Evolutionary conservation across 53 echinoderm and acorn worm species (phyloP).

Genomic region (Astropecten irregularis): DNA sequence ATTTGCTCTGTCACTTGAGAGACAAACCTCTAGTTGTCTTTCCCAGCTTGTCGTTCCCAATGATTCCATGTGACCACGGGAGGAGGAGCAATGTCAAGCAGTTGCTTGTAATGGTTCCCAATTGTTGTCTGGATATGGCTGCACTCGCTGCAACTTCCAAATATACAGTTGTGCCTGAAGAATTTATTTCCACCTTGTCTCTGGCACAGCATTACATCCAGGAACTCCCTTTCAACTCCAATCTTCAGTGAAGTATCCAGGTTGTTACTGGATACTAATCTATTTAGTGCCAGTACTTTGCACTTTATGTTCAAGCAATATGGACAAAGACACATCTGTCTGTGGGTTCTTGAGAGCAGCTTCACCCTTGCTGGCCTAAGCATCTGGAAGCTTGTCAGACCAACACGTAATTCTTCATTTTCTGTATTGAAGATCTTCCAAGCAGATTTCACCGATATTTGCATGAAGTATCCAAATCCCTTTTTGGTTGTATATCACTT

Average conservation of each 20-base stretch:
- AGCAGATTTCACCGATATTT: slow-evolving; percentile 6
- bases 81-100: neutral
- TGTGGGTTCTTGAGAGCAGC: neutral
- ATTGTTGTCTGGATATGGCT: neutral
- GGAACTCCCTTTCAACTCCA: neutral
- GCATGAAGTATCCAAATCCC: neutral
- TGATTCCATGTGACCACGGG: too few species aligned
- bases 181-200: neutral
- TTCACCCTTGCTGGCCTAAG: neutral
- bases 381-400: neutral
- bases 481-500: slow-evolving; percentile 3
- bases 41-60: too few species aligned
- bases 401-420: neutral
- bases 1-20: too few species aligned
- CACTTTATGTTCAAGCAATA: neutral
- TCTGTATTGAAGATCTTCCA: neutral
- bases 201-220: neutral
- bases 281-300: neutral
- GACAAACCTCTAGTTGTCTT: too few species aligned
- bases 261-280: neutral
- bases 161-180: neutral
- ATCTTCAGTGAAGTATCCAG: neutral
- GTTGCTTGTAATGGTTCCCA: neutral
- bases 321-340: neutral
- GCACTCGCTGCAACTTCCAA: neutral